Base-by-base conservation (phyloP, 2,797 vertebrate species). In the Cichlasoma orientale region DNA sequence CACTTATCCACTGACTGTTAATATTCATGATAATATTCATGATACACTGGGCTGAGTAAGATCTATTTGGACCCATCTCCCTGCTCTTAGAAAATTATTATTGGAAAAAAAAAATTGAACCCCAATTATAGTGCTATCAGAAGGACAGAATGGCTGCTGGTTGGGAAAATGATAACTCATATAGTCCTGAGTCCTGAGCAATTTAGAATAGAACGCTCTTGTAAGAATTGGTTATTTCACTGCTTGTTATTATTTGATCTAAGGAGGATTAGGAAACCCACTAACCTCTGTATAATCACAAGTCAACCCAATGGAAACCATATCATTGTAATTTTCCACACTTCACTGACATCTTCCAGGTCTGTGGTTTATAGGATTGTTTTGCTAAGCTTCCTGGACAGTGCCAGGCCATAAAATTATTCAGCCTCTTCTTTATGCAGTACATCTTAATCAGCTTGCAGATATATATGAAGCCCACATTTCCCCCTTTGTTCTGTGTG, bases 401-500 rank as follows among this genome's bases (percentile, higher is more conserved):
- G 3, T 25, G 36, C 61, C 41, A 76, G 27, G 38, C 21, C 29
- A 31, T 55, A 50, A 2, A 54, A 72, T 7, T 36, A n/a, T 80
- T 23, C 38, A 74, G 69, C 7, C 38, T 73, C 78, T 73, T 75
- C 33, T 44, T 38, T 72, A 47, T n/a, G 36, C 5, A 12, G 44
- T 53, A 36, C 44, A 55, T 77, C 16, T 72, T 55, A 63, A 66
- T 50, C 23, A 58, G 53, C 44, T 63, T 56, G 38, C 36, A 53
- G 41, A 78, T 59, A 23, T 31, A 21, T 63, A 41, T 23, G 13
- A 14, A 50, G 5, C 71, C 54, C 41, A 78, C 33, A 68, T 71
- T 53, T 52, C 52, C 41, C 80, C 23, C 23, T 23, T 78, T 84
- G 61, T 82, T 90, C 47, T 69, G 11, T 27, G 18, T 41, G 44